Conservation (phyloP, 2,888 invertebrate genomes). For the Xylocampa areola region DNA sequence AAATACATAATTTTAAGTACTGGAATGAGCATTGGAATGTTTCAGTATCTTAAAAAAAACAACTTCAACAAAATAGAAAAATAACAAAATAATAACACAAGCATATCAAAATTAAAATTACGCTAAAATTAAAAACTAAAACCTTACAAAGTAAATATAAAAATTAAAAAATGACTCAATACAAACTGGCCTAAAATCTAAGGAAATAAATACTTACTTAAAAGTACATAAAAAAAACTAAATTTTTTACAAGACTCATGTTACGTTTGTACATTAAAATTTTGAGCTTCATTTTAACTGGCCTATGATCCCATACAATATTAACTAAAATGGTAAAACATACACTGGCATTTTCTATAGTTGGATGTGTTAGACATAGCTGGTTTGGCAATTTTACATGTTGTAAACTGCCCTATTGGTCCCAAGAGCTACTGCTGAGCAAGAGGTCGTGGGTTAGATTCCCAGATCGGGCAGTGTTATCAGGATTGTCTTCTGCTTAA, state of each 20-base stretch:
- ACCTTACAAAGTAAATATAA: conserved; percentile 56
- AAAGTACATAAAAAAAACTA: conserved; percentile 62
- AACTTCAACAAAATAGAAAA: conserved; percentile 83
- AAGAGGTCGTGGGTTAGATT: no score
- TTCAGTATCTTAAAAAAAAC: conserved; percentile 75
- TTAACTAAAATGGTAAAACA: conserved; percentile 76
- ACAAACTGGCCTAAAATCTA: conserved; percentile 85
- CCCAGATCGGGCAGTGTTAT: no score
- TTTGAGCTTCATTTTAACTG: conserved; percentile 87
- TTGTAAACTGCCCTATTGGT: no score
- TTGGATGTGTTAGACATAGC: conserved; percentile 49
- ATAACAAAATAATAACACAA: conserved; percentile 80
- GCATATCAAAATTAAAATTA: conserved; percentile 68
- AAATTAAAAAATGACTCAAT: conserved; percentile 82
- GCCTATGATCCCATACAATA: conserved; percentile 82
- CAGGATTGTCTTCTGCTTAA: no score
- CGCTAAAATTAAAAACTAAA: conserved; percentile 69
- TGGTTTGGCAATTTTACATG: neutral
- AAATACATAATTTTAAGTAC: conserved; percentile 17
- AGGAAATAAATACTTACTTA: conserved; percentile 84
- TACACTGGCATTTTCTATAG: conserved; percentile 71
- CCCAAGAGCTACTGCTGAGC: no score
- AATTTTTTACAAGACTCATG: conserved; percentile 71
- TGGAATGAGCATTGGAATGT: conserved; percentile 76
- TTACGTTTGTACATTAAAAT: conserved; percentile 84